Base-by-base conservation (phyloP, 1,140 invertebrate genomes). In the Myzus persicae region DNA sequence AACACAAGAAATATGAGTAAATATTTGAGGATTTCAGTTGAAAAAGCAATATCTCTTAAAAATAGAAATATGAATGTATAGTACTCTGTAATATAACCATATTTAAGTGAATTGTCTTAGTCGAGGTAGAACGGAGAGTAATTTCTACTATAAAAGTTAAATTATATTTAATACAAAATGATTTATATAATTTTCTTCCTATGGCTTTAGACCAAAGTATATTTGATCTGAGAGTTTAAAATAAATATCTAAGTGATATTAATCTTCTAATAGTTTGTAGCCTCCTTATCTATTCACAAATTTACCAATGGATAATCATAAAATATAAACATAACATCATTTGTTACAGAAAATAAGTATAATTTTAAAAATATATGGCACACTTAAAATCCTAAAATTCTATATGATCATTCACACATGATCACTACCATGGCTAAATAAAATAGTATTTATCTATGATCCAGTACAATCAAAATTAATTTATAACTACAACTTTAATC, bases 241-340 rank as follows among this genome's bases (percentile, higher is more conserved):
- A 76, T 76, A 18, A 76, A 76, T 76, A 76, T 76, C 59, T 18
- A 76, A n/a, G 11, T n/a, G n/a, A 76, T 76, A n/a, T 67, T n/a
- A 67, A 67, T 67, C 31, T n/a, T 67, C 4, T n/a, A 67, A 67
- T 67, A 67, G 26, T 54, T 54, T 9, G 26, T 9, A 59, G 2
- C 59, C 4, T 0, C 26, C 3, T 4, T 11, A 67, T 14, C 14
- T n/a, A 11, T 67, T 67, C 4, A 67, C 59, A 67, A n/a, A n/a
- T n/a, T 67, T 31, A 67, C 31, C 59, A 31, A 67, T n/a, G 7
- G 14, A n/a, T n/a, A 76, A 18, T 18, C 5, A 67, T 67, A n/a
- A n/a, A 76, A n/a, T n/a, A 76, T n/a, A n/a, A 76, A 76, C n/a
- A 76, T n/a, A 76, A n/a, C 31, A 76, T 76, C n/a, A 76, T 76